phyloP scores from a whole-genome alignment of 2,888 invertebrate genomes.

The Corbicula japonica region DNA sequence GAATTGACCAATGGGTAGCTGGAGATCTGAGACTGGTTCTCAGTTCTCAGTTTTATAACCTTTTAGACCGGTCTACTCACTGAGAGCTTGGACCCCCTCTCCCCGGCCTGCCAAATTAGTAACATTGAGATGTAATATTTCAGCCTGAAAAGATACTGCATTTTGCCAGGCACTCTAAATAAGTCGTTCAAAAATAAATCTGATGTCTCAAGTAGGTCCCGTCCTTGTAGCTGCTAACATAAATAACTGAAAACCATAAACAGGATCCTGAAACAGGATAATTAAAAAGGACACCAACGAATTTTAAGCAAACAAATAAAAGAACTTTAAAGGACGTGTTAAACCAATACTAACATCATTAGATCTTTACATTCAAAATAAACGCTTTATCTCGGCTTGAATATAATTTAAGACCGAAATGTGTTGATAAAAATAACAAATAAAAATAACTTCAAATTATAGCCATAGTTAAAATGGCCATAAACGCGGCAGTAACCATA shows the following conservation, averaged over 20 bases:
- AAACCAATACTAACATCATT: conserved; percentile 32
- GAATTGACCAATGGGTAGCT: too few species aligned
- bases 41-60: too few species aligned
- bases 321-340: conserved; percentile 35
- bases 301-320: neutral
- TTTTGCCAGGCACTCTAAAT: too few species aligned
- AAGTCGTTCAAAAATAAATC: too few species aligned
- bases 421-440: conserved; percentile 63
- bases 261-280: conserved; percentile 25
- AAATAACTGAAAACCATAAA: conserved; percentile 35
- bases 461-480: conserved; percentile 42
- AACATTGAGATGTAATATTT: too few species aligned
- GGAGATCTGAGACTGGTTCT: too few species aligned
- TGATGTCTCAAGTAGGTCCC: too few species aligned
- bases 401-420: conserved; percentile 58
- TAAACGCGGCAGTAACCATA: conserved; percentile 38
- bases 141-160: too few species aligned
- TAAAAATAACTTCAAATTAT: conserved; percentile 55
- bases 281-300: conserved; percentile 41
- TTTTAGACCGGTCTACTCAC: too few species aligned
- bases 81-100: too few species aligned
- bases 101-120: too few species aligned
- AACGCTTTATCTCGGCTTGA: conserved; percentile 38
- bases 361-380: conserved; percentile 13
- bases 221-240: too few species aligned